These are phyloP conservation scores for Chydorus sphaericus DNA, from an alignment of 2,888 invertebrate genomes.

Conservation along the genomic window DNA sequence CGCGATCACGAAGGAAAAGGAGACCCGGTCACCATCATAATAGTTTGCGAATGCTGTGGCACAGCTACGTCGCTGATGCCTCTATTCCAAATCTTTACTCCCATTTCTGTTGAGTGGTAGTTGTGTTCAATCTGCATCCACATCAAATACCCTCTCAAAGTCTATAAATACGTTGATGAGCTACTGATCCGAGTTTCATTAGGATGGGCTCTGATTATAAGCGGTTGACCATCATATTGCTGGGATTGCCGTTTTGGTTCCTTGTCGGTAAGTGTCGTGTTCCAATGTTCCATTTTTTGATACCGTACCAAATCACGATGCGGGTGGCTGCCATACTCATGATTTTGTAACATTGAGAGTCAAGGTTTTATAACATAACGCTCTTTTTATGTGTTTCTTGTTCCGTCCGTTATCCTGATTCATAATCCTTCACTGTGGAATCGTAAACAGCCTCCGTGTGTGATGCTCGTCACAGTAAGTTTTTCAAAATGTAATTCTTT, in stretches of 20 bases:
- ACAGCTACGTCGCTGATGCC: too few relatives aligned
- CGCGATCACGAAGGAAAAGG: neutral
- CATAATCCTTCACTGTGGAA: neutral
- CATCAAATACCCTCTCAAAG: too few relatives aligned
- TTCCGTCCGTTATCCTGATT: neutral
- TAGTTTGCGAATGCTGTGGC: neutral
- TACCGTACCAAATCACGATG: too few relatives aligned
- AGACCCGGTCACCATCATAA: neutral
- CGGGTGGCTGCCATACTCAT: too few relatives aligned
- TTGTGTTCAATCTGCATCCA: too few relatives aligned
- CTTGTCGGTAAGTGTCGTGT: conserved; percentile 2
- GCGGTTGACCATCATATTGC: neutral
- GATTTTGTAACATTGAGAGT: too few relatives aligned
- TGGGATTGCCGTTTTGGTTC: neutral
- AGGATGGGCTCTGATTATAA: conserved; percentile 2
- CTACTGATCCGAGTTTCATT: neutral
- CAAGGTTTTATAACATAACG: too few relatives aligned
- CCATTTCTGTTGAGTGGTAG: too few relatives aligned
- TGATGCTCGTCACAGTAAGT: conserved; percentile 1
- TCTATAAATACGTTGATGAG: conserved; percentile 5
- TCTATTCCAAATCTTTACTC: too few relatives aligned
- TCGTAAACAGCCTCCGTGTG: neutral
- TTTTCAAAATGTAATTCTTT: neutral
- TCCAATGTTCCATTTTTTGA: too few relatives aligned
- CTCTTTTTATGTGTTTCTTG: neutral